A percentile compares a stretch with the other conserved stretches of the same genome.
These are phyloP conservation scores for Balaenoptera acutorostrata DNA, from an alignment of 2,113 vertebrate genomes.

Conservation along the genomic window DNA sequence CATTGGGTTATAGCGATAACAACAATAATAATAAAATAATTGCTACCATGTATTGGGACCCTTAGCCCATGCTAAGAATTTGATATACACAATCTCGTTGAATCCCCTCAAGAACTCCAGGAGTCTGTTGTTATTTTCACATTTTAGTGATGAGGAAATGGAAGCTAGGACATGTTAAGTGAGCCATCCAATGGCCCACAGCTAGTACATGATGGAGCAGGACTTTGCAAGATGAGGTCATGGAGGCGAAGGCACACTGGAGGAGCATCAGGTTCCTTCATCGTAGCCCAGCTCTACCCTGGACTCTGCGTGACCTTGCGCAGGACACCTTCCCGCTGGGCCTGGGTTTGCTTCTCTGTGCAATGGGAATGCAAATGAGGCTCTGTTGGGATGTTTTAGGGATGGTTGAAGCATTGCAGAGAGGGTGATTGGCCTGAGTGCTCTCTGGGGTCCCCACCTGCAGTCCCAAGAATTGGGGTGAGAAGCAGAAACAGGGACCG, in stretches of 20 bases:
- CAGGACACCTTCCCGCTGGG: background rate
- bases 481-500: background rate
- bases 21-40: background rate
- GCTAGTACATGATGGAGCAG: background rate
- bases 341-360: background rate
- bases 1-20: background rate
- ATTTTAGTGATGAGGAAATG: background rate
- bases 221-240: background rate
- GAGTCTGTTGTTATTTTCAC: background rate
- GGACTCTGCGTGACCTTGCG: conserved; percentile 26
- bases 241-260: background rate
- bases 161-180: background rate
- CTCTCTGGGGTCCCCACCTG: background rate
- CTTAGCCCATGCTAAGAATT: background rate
- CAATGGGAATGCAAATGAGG: background rate
- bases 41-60: background rate
- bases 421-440: background rate
- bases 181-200: background rate
- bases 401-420: background rate
- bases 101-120: background rate
- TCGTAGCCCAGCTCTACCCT: background rate
- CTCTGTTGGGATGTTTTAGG: background rate
- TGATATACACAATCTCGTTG: background rate
- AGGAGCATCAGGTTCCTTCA: background rate
- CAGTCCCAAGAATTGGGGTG: background rate